Evolutionary conservation across 2,797 vertebrate species (phyloP).

Genomic region (Catharus ustulatus): DNA sequence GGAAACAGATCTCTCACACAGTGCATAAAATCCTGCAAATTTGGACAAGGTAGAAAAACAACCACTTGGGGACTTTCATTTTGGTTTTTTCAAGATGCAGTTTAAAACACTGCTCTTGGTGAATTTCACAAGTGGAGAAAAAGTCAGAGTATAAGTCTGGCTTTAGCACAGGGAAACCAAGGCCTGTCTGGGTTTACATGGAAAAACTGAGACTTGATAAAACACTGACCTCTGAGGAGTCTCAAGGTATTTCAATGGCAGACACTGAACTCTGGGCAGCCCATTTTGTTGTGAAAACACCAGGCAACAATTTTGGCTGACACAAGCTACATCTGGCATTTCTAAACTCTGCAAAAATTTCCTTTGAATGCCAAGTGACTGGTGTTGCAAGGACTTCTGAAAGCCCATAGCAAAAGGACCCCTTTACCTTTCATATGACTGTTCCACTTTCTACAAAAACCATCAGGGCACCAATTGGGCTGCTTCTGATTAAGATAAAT

Average conservation of each 20-base stretch:
- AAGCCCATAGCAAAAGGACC: neutral
- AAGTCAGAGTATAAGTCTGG: neutral
- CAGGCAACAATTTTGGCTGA: neutral
- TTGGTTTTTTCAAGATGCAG: neutral
- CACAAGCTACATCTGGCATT: constrained; percentile 16
- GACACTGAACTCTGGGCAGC: neutral
- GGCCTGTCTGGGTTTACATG: neutral
- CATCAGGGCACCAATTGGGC: neutral
- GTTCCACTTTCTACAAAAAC: neutral
- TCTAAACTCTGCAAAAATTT: constrained; percentile 19
- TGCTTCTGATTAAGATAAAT: neutral
- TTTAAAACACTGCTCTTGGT: constrained; percentile 1
- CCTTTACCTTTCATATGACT: neutral
- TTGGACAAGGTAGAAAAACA: neutral
- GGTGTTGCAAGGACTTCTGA: neutral
- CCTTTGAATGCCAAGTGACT: neutral
- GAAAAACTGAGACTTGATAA: constrained; percentile 10
- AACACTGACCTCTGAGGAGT: neutral
- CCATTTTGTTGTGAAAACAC: constrained; percentile 18
- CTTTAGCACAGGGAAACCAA: neutral
- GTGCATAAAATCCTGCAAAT: neutral
- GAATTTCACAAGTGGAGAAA: neutral
- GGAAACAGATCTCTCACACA: neutral
- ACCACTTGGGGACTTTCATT: neutral
- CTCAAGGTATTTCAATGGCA: neutral